Evolutionary conservation across 2,113 vertebrate species (phyloP).

Genomic region (Gallinago jamesoni): DNA sequence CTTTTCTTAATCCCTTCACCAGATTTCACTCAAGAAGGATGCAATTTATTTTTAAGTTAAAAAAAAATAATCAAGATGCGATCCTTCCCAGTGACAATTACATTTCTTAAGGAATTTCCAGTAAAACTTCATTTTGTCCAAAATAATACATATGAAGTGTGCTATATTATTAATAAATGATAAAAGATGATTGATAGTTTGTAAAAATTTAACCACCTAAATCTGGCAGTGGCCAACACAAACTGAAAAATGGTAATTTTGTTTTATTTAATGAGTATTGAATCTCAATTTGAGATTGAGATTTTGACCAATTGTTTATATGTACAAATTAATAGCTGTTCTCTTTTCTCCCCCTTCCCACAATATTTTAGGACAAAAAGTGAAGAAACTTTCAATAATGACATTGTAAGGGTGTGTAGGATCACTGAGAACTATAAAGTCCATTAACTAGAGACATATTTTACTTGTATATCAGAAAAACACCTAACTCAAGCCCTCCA

Average conservation of each 20-base stretch:
- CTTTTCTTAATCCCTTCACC: not conserved
- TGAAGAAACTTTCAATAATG: not conserved
- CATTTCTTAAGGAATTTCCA: not conserved
- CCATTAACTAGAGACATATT: not conserved
- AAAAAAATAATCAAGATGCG: not conserved
- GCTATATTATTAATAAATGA: not conserved
- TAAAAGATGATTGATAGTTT: not conserved
- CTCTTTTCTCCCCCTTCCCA: not conserved
- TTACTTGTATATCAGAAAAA: not conserved
- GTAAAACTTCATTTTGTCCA: not conserved
- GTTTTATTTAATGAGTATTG: not conserved
- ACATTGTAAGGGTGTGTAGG: accelerated
- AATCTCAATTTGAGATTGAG: not conserved
- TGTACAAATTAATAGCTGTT: not conserved
- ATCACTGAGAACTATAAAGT: not conserved
- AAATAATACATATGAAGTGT: not conserved
- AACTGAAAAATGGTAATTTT: not conserved
- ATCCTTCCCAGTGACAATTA: not conserved
- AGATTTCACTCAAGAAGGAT: not conserved
- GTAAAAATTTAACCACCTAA: not conserved
- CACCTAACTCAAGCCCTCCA: not conserved
- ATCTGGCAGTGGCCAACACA: not conserved
- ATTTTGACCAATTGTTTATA: not conserved
- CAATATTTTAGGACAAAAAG: not conserved
- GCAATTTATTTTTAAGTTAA: not conserved